Conservation (phyloP, 2,113 vertebrate genomes). For the Arenaria interpres region DNA sequence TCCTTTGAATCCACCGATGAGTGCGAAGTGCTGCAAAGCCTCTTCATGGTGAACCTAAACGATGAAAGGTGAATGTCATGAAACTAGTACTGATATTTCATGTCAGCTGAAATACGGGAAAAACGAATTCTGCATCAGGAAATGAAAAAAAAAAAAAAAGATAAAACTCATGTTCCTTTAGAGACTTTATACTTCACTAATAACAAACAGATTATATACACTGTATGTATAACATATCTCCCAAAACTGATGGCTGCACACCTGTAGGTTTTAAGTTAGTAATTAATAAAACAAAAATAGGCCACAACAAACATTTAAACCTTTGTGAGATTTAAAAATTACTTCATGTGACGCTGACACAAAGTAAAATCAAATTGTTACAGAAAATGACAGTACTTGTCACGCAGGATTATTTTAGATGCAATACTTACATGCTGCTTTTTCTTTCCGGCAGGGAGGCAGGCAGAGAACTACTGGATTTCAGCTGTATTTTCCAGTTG, state of each 20-base stretch:
- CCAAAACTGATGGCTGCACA: not conserved
- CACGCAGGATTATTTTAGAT: not conserved
- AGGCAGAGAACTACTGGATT: not conserved
- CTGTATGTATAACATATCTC: not conserved
- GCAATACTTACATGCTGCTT: conserved; percentile 60
- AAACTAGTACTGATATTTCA: not conserved
- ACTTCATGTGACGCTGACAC: not conserved
- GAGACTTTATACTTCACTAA: not conserved
- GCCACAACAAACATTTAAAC: not conserved
- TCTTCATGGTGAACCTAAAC: conserved; percentile 46
- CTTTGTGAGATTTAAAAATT: not conserved
- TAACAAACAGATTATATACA: not conserved
- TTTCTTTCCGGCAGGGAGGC: conserved; percentile 4
- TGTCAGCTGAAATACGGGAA: not conserved
- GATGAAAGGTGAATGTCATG: not conserved
- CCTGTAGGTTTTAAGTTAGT: not conserved
- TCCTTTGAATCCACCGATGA: conserved; percentile 87
- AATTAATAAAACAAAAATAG: not conserved
- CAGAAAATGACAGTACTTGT: accelerated
- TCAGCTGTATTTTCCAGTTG: not conserved
- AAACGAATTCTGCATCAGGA: not conserved
- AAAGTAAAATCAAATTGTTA: not conserved
- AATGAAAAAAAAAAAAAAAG: not conserved
- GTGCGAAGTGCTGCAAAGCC: conserved; percentile 65
- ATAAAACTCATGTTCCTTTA: not conserved